Evolutionary conservation across 2,888 invertebrate species (phyloP), one percentile per base, ranked within the genome.

Genomic region (Ellobium chinense): DNA sequence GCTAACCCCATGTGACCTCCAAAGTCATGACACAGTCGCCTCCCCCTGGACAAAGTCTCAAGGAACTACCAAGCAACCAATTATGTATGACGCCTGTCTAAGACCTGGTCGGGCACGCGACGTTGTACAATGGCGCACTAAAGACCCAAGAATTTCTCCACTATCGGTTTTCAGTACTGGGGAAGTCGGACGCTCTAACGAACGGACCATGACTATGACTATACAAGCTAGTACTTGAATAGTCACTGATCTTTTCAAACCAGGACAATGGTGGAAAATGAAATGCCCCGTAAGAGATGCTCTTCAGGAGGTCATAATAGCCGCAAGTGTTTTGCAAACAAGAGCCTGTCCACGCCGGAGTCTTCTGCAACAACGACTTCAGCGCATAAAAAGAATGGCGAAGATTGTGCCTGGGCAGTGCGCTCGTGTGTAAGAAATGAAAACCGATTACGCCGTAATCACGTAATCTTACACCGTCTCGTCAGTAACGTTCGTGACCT

Each of bases 241-340:
- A 56, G 76, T 56, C 76, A 63, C 7, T 4, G 66, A n/a, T 34
- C 24, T 63, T 36, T 46, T 46, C 72, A 76, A 66, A 62, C 29
- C 34, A 46, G 56, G 76, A 76, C 76, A 76, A 76, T 66, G 37
- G 56, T 54, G 29, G 36, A 75, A n/a, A 76, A 66, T 66, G 76
- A 65, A 76, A 24, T 39, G 21, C 63, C 58, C 66, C 66, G 58
- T 66, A 34, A 56, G 56, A 66, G 76, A 66, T 34, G n/a, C 27
- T 54, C 36, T 63, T 74, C 46, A 63, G 74, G 31, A 14, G 63
- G 56, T 76, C 76, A 76, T 76, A 66, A 76, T 76, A 66, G 76
- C 65, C 54, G 54, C 66, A 65, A 66, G 76, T 76, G 76, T 76
- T 76, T 76, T 65, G 76, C 76, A 76, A 76, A 76, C 76, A 65